Evolutionary conservation across 2,113 vertebrate genomes (phyloP).

Genomic region (Gyps fulvus): DNA sequence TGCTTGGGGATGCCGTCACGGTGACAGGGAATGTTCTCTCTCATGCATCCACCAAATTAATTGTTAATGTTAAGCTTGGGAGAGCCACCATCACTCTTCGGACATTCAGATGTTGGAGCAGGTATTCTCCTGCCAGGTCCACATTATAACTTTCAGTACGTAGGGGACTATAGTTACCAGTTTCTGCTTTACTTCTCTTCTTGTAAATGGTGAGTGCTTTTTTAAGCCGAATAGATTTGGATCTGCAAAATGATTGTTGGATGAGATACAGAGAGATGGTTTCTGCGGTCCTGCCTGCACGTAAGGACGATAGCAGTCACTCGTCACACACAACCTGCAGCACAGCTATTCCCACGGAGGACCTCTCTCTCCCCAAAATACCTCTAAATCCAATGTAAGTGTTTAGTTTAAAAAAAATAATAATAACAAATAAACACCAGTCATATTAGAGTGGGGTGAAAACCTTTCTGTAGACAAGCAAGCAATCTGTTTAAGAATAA

Average conservation of each 20-base stretch:
- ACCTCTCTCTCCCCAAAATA: not conserved
- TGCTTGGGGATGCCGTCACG: not conserved
- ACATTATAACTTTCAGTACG: rapidly evolving
- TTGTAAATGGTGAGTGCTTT: rapidly evolving
- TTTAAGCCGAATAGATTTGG: not conserved
- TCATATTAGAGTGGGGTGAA: not conserved
- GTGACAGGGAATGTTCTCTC: not conserved
- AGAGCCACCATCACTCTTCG: not conserved
- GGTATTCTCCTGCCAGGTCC: not conserved
- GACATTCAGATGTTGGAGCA: not conserved
- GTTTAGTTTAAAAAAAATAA: not conserved
- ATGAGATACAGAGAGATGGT: not conserved
- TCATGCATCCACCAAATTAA: not conserved
- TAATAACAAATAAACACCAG: not conserved
- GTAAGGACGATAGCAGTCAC: not conserved
- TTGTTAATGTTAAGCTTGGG: too few species aligned
- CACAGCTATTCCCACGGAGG: not conserved
- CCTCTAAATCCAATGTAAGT: not conserved
- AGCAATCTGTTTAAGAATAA: not conserved
- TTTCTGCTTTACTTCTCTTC: not conserved
- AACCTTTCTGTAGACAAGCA: not conserved
- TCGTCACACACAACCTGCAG: rapidly evolving
- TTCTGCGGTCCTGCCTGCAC: not conserved
- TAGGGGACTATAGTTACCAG: not conserved
- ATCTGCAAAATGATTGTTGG: not conserved